Evolutionary conservation across 2,797 vertebrate genomes (phyloP).

Genomic region (Sebastes miniatus): DNA sequence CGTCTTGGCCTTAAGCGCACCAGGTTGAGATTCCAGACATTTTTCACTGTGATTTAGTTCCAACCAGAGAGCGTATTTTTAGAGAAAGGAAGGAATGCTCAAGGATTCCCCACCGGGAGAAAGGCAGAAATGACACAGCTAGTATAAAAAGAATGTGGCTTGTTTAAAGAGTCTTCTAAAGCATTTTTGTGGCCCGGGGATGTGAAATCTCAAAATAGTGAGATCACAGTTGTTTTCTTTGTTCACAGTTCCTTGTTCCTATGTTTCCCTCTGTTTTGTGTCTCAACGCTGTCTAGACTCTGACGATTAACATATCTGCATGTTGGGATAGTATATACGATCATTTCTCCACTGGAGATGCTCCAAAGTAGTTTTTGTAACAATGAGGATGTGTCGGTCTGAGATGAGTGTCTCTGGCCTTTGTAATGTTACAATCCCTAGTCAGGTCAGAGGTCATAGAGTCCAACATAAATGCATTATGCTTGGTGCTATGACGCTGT

Average conservation of each 20-base stretch:
- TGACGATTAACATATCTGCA: background rate
- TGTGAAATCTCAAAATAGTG: conserved; percentile 22
- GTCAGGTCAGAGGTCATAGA: background rate
- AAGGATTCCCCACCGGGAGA: conserved; percentile 33
- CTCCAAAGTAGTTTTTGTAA: background rate
- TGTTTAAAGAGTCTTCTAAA: conserved; percentile 7
- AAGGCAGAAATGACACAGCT: conserved; percentile 16
- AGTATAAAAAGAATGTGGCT: background rate
- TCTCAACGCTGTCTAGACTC: background rate
- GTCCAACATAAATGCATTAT: background rate
- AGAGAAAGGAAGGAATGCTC: conserved; percentile 29
- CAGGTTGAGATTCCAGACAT: conserved; percentile 43
- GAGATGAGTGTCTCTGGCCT: background rate
- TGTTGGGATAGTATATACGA: background rate
- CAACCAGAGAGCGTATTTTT: conserved; percentile 37
- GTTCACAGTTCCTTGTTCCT: background rate
- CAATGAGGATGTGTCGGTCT: background rate
- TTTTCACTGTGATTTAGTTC: conserved; percentile 33
- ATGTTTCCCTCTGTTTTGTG: background rate
- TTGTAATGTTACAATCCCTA: background rate
- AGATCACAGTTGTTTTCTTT: background rate
- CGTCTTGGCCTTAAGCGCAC: background rate
- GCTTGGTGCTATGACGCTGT: background rate
- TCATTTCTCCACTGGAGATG: background rate
- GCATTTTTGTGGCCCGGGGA: conserved; percentile 3